Conservation (phyloP, 2,113 vertebrate species). For the Chelonoidis abingdonii region DNA sequence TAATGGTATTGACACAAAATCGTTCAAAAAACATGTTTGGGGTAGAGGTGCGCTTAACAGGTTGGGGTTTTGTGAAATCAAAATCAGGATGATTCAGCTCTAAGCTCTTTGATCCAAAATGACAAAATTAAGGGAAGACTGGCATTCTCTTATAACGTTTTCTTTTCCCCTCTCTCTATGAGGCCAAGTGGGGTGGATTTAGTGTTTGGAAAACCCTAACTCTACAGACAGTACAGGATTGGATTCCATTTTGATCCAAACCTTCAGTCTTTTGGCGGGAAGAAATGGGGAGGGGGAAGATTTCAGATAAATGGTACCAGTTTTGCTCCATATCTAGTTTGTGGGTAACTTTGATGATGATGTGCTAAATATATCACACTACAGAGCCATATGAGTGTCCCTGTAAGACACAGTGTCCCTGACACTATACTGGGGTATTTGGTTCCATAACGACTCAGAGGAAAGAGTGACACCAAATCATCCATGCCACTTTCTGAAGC, state of each 20-base stretch:
- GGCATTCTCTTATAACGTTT: background rate
- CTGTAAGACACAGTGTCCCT: background rate
- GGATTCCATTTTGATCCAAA: background rate
- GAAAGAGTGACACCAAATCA: rapidly evolving
- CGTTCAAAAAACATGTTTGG: background rate
- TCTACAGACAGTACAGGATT: background rate
- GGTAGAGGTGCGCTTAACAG: background rate
- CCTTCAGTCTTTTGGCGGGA: background rate
- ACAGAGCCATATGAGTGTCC: background rate
- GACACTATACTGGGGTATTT: background rate
- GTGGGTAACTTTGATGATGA: background rate
- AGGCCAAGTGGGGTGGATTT: background rate
- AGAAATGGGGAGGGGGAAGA: background rate
- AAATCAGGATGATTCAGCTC: background rate
- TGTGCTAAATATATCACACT: background rate
- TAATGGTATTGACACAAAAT: background rate
- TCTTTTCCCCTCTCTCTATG: background rate
- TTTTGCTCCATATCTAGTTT: background rate
- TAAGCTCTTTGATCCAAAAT: background rate
- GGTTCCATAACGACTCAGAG: background rate
- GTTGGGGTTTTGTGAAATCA: background rate
- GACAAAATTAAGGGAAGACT: background rate
- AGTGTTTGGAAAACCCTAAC: background rate
- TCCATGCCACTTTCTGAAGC: background rate
- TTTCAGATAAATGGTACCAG: background rate